Conservation (phyloP, 2,888 invertebrate genomes). For the Xanthorhoe spadicearia region DNA sequence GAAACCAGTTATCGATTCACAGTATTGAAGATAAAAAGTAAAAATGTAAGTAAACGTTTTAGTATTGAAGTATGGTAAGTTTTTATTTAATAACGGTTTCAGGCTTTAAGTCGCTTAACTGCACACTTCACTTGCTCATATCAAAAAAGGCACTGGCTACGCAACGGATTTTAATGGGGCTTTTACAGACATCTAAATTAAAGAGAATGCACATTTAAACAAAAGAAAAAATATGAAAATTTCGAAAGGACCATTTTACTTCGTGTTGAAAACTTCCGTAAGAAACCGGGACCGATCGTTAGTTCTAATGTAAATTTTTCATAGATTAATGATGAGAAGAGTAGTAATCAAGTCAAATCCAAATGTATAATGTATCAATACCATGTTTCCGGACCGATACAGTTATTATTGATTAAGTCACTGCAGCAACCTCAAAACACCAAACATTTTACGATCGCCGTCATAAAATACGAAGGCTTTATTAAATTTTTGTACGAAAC, state of each 20-base stretch:
- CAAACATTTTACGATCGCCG: conserved; percentile 63
- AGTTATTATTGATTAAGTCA: conserved; percentile 37
- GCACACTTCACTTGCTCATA: too few relatives aligned
- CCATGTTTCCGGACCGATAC: neutral
- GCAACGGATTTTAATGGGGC: too few relatives aligned
- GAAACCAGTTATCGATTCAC: conserved; percentile 19
- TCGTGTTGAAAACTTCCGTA: too few relatives aligned
- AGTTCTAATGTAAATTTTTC: too few relatives aligned
- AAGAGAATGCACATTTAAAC: too few relatives aligned
- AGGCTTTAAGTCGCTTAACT: neutral
- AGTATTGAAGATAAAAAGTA: conserved; percentile 1
- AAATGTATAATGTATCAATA: neutral
- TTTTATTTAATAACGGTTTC: neutral
- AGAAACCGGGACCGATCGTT: too few relatives aligned
- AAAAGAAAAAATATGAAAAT: too few relatives aligned
- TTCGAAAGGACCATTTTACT: too few relatives aligned
- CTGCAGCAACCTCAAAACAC: conserved; percentile 44
- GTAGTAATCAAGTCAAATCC: too few relatives aligned
- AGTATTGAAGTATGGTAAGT: neutral
- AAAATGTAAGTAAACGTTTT: neutral
- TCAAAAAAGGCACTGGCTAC: too few relatives aligned
- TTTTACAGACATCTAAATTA: too few relatives aligned
- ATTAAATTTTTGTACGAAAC: conserved; percentile 64
- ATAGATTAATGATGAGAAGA: too few relatives aligned
- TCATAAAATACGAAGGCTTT: conserved; percentile 66